Evolutionary conservation across 2,888 invertebrate species (phyloP).

Genomic region (Rhagium mordax): DNA sequence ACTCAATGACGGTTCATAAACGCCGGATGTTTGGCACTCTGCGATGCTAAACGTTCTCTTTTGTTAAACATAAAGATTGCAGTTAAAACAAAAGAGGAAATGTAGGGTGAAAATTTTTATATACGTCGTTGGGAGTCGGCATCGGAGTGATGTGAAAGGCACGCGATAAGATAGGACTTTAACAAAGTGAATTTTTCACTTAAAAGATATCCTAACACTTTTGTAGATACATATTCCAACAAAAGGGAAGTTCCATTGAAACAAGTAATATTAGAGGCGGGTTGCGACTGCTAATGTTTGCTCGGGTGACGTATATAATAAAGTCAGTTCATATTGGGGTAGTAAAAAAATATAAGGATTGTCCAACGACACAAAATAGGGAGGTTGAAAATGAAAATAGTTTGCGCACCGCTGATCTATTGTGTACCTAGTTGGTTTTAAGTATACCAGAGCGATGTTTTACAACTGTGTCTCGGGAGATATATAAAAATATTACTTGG

Average conservation of each 20-base stretch:
- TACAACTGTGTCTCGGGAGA: too few species aligned
- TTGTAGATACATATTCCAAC: background rate
- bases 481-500: too few species aligned
- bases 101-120: slow-evolving; percentile 22
- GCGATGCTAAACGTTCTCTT: slow-evolving; percentile 34
- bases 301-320: too few species aligned
- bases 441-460: too few species aligned
- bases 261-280: too few species aligned
- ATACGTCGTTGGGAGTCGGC: background rate
- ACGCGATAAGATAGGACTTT: slow-evolving; percentile 9
- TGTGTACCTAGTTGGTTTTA: too few species aligned
- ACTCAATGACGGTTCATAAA: slow-evolving; percentile 57
- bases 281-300: too few species aligned
- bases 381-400: too few species aligned
- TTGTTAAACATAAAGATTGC: slow-evolving; percentile 34
- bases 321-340: too few species aligned
- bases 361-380: too few species aligned
- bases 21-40: slow-evolving; percentile 41
- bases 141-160: background rate
- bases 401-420: too few species aligned
- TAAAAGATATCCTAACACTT: background rate
- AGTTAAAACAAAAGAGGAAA: slow-evolving; percentile 27
- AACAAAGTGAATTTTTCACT: slow-evolving; percentile 9
- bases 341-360: too few species aligned
- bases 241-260: background rate